A percentile compares a stretch with the other conserved stretches of the same genome.
phyloP scores from a whole-genome alignment of 2,888 invertebrate species.

The Plebejus melissa region DNA sequence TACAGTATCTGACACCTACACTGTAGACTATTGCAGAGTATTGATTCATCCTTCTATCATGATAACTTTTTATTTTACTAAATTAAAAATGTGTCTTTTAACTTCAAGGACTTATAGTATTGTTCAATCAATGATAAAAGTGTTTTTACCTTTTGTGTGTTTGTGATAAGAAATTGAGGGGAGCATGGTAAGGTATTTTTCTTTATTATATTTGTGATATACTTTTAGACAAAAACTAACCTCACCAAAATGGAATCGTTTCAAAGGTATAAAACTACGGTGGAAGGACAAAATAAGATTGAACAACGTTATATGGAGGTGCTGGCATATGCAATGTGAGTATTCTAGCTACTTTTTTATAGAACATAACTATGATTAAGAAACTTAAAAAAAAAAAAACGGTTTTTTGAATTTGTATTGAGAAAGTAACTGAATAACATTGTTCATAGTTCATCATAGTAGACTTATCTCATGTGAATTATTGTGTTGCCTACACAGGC shows the following conservation, averaged over 20 bases:
- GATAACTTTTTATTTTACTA: constrained; percentile 53
- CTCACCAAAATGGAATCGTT: constrained; percentile 99
- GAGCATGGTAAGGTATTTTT: constrained; percentile 57
- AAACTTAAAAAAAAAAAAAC: background rate
- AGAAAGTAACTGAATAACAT: background rate
- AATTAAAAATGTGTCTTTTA: constrained; percentile 61
- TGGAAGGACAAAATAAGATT: constrained; percentile 99
- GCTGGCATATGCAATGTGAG: constrained; percentile 99
- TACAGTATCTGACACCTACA: constrained; percentile 50
- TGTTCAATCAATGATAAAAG: constrained; percentile 52
- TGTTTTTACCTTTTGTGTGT: constrained; percentile 50
- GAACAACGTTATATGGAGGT: constrained; percentile 99
- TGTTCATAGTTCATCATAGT: background rate
- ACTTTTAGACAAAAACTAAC: constrained; percentile 96
- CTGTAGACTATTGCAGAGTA: constrained; percentile 50
- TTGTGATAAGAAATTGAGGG: constrained; percentile 56
- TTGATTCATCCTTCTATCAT: constrained; percentile 49
- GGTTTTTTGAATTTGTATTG: background rate
- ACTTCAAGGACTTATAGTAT: constrained; percentile 56
- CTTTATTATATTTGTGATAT: constrained; percentile 40
- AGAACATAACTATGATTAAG: background rate
- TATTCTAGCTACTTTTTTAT: constrained; percentile 33
- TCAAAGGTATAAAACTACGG: constrained; percentile 97
- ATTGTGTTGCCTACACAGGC: background rate
- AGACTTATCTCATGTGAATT: constrained; percentile 21